phyloP scores from a whole-genome alignment of 1,140 invertebrate species.

The Cydia fagiglandana region DNA sequence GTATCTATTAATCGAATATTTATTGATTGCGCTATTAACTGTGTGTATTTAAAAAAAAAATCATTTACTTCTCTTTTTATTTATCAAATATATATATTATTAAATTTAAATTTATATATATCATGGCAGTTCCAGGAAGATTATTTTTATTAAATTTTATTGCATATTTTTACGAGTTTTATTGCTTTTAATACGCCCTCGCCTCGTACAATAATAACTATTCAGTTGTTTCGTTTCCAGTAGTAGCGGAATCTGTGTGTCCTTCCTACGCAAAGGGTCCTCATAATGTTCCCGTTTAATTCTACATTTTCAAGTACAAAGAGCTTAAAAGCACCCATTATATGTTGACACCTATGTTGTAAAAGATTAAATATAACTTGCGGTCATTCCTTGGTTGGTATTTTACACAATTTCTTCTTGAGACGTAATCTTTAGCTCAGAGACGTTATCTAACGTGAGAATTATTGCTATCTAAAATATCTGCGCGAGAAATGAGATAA shows the following conservation, averaged over 20 bases:
- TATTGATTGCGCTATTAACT: no score
- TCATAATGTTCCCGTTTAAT: slow-evolving; percentile 46
- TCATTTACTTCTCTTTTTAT: no score
- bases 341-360: neutral
- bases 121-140: no score
- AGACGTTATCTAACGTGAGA: slow-evolving; percentile 19
- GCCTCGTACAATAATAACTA: no score
- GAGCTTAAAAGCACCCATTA: slow-evolving; percentile 9
- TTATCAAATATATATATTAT: no score
- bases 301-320: slow-evolving; percentile 45
- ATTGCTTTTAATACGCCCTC: no score
- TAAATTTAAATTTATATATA: no score
- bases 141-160: no score
- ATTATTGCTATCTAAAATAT: slow-evolving; percentile 15
- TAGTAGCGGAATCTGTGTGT: slow-evolving; percentile 2
- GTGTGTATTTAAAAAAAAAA: no score
- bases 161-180: no score
- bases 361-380: neutral
- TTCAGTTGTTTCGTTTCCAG: slow-evolving; percentile 26
- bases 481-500: neutral
- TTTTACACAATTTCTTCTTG: slow-evolving; percentile 21
- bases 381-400: neutral
- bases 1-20: no score
- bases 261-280: slow-evolving; percentile 43
- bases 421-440: slow-evolving; percentile 19